Evolutionary conservation across 2,888 invertebrate species (phyloP), one percentile per base, ranked within the genome.

Genomic region (Troides helena): DNA sequence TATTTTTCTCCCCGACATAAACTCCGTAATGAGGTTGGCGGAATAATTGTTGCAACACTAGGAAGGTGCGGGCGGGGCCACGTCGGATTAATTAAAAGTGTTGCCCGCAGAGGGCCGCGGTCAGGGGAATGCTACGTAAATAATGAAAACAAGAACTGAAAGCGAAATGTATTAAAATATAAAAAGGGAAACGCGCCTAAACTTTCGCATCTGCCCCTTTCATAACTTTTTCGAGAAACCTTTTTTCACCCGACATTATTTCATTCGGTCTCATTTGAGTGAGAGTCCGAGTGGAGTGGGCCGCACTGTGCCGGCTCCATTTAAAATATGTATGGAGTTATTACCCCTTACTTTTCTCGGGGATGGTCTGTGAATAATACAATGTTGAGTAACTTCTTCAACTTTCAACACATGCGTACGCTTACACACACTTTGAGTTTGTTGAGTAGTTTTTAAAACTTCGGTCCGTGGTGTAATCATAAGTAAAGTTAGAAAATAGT

Each of bases 31-130:
- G 90, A 90, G 88, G 85, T 85, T 82, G 83, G 85, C 80, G 85
- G 86, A 89, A 90, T 91, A 89, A 90, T 89, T 90, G 87, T 86
- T 88, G 90, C 86, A 89, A 90, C 88, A 89, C 90, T 88, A 90
- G 86, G 82, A 86, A 85, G 87, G 89, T 85, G 87, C 81, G 81
- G 82, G 84, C 83, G 81, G 81, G 82, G 84, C 83, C 82, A 85
- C 85, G 85, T 80, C 81, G 85, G 87, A 87, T 91, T 91, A 89
- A 91, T 92, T 91, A 91, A 89, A 88, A 88, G 84, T 85, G 83
- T 82, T 77, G 81, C 86, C 46, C 85, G 82, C 86, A 83, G 80
- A 81, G 81, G 79, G 80, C 81, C 78, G 88, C 85, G 88, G 89
- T 89, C 88, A 86, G 85, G 83, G 81, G 85, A 87, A 87, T 81